Conservation (phyloP, 2,113 vertebrate genomes). For the Podocnemis expansa region DNA sequence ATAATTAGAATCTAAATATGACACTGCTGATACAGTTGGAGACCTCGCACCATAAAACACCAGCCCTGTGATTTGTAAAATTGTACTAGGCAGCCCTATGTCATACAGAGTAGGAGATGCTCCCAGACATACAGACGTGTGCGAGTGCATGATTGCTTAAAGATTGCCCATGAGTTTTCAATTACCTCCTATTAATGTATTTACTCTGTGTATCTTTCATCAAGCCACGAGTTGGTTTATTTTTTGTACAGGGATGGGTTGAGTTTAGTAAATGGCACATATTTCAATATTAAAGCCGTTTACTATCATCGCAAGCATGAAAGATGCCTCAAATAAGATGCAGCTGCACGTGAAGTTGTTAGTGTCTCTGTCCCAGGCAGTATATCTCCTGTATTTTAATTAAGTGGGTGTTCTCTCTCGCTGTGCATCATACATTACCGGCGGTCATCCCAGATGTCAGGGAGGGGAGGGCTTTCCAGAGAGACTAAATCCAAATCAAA, state of each 20-base stretch:
- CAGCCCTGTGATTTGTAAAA: neutral
- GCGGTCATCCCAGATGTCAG: neutral
- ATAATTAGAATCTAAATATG: constrained; percentile 51
- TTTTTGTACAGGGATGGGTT: constrained; percentile 46
- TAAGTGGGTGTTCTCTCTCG: constrained; percentile 42
- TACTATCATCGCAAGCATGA: constrained; percentile 70
- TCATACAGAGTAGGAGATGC: neutral
- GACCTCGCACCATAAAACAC: neutral
- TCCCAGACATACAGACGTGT: neutral
- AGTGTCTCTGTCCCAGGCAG: constrained; percentile 49
- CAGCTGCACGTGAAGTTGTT: constrained; percentile 5
- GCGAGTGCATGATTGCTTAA: constrained; percentile 28
- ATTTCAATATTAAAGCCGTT: constrained; percentile 79
- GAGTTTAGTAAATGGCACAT: constrained; percentile 74
- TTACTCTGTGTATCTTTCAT: constrained; percentile 71
- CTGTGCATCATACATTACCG: neutral
- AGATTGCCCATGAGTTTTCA: constrained; percentile 75
- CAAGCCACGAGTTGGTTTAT: constrained; percentile 63
- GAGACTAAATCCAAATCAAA: neutral
- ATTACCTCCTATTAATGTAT: constrained; percentile 78
- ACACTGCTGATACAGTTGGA: neutral
- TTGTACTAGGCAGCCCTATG: neutral
- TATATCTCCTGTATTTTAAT: constrained; percentile 73
- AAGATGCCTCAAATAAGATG: constrained; percentile 72
- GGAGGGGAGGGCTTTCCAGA: neutral